A percentile compares a stretch with the other conserved stretches of the same genome.
These are phyloP conservation scores for Planococcus citri DNA, from an alignment of 1,140 invertebrate species.

Conservation along the genomic window DNA sequence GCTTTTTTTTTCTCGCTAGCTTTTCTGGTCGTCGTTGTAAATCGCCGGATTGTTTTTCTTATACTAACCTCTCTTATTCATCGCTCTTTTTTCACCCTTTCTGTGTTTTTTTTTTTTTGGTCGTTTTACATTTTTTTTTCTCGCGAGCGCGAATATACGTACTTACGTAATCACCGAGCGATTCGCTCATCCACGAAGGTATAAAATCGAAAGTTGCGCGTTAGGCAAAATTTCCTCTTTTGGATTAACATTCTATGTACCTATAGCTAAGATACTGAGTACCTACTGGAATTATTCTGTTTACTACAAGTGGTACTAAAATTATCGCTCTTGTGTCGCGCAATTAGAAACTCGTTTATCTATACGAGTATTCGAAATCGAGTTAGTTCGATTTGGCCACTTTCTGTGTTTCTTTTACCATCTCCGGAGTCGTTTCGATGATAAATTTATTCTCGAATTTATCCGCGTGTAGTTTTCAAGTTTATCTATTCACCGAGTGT, in stretches of 20 bases:
- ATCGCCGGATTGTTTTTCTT: background rate
- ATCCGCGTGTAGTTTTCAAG: no score
- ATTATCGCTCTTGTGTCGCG: no score
- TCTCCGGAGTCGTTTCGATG: no score
- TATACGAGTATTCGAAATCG: no score
- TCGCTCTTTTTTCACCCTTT: background rate
- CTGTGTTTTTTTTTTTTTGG: background rate
- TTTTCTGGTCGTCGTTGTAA: background rate
- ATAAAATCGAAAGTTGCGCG: background rate
- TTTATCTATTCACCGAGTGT: no score
- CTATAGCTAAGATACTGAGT: no score
- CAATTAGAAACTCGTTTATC: slow-evolving; percentile 7
- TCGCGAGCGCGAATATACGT: background rate
- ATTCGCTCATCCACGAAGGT: background rate
- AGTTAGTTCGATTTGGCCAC: no score
- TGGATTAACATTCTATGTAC: background rate
- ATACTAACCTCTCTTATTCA: background rate
- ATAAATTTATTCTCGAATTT: no score
- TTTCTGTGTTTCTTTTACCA: no score
- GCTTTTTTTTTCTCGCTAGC: background rate
- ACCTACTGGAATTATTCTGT: no score
- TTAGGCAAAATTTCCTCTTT: background rate
- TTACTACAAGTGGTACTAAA: no score
- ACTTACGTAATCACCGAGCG: background rate
- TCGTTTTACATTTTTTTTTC: background rate